Percentiles rank a stretch among this genome's conserved stretches.
These are phyloP conservation scores for Ypsolopha scabrella DNA, from an alignment of 2,888 invertebrate genomes.

Conservation along the genomic window DNA sequence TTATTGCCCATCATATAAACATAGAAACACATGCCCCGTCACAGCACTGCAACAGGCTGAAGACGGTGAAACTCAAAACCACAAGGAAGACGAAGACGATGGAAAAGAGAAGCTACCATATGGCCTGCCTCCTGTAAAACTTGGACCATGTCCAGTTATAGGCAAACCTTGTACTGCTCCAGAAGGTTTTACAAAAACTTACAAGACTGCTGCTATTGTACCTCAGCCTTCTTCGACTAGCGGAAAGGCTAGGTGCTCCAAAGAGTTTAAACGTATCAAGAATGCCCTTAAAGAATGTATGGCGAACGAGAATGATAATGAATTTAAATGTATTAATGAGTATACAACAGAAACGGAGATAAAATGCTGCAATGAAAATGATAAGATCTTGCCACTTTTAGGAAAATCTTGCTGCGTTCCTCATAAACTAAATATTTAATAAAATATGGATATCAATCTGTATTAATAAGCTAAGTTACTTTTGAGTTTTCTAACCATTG, in stretches of 20 bases:
- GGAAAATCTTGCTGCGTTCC: no score
- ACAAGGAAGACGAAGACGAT: slow-evolving; percentile 26
- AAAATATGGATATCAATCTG: slow-evolving; percentile 12
- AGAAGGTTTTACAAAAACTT: slow-evolving; percentile 60
- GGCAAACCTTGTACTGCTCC: slow-evolving; percentile 56
- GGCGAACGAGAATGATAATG: slow-evolving; percentile 43
- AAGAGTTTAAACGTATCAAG: slow-evolving; percentile 56
- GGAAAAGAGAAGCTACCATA: slow-evolving; percentile 39
- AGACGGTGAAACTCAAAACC: slow-evolving; percentile 27
- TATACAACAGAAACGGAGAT: slow-evolving; percentile 53
- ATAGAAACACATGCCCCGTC: slow-evolving; percentile 49
- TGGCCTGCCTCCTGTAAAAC: slow-evolving; percentile 50
- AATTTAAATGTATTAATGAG: slow-evolving; percentile 48
- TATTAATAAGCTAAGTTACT: no score
- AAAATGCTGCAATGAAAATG: slow-evolving; percentile 58
- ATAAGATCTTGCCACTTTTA: slow-evolving; percentile 14
- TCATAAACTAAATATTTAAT: no score
- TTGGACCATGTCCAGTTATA: slow-evolving; percentile 59
- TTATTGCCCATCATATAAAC: slow-evolving; percentile 51
- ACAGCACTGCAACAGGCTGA: slow-evolving; percentile 22
- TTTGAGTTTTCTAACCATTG: no score
- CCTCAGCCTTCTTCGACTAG: slow-evolving; percentile 19
- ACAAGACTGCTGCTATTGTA: slow-evolving; percentile 40
- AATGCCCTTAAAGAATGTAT: slow-evolving; percentile 52
- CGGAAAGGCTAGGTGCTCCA: slow-evolving; percentile 60